phyloP scores from a whole-genome alignment of 2,113 vertebrate species.

The Anoplopoma fimbria region DNA sequence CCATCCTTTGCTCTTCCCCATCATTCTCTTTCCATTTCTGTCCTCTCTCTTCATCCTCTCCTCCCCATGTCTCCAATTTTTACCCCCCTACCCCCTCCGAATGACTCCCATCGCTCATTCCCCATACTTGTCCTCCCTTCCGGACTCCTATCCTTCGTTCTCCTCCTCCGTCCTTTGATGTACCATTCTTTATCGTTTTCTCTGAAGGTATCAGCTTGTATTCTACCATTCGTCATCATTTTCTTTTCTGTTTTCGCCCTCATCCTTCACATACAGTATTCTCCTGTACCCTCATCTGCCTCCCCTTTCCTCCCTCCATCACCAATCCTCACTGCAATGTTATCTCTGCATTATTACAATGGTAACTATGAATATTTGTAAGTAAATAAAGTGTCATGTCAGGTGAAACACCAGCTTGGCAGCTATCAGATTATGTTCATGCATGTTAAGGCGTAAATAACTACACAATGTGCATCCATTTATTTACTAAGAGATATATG shows the following conservation, averaged over 20 bases:
- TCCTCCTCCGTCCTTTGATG: slow-evolving; percentile 30
- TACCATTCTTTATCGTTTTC: slow-evolving; percentile 62
- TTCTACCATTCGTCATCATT: slow-evolving; percentile 57
- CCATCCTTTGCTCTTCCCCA: slow-evolving; percentile 34
- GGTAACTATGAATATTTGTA: slow-evolving; percentile 3
- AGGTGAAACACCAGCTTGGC: slow-evolving; percentile 38
- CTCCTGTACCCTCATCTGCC: not conserved
- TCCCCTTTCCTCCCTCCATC: not conserved
- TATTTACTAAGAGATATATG: slow-evolving; percentile 31
- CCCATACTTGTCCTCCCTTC: slow-evolving; percentile 62
- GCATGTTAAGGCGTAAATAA: slow-evolving; percentile 20
- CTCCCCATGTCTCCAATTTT: slow-evolving; percentile 27
- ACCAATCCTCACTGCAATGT: not conserved
- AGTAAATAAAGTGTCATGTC: slow-evolving; percentile 31
- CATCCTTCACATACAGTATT: slow-evolving; percentile 9
- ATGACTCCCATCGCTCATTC: slow-evolving; percentile 64
- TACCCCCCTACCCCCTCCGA: slow-evolving; percentile 42
- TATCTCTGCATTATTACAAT: not conserved
- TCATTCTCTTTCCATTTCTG: slow-evolving; percentile 53
- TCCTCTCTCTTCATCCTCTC: slow-evolving; percentile 38
- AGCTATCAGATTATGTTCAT: slow-evolving; percentile 42
- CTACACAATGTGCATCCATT: slow-evolving; percentile 15
- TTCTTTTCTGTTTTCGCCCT: slow-evolving; percentile 35
- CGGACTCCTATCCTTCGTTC: slow-evolving; percentile 37
- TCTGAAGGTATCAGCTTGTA: slow-evolving; percentile 40